A percentile compares a stretch with the other conserved stretches of the same genome.
phyloP scores from a whole-genome alignment of 1,140 invertebrate genomes.

The Diabrotica virgifera region DNA sequence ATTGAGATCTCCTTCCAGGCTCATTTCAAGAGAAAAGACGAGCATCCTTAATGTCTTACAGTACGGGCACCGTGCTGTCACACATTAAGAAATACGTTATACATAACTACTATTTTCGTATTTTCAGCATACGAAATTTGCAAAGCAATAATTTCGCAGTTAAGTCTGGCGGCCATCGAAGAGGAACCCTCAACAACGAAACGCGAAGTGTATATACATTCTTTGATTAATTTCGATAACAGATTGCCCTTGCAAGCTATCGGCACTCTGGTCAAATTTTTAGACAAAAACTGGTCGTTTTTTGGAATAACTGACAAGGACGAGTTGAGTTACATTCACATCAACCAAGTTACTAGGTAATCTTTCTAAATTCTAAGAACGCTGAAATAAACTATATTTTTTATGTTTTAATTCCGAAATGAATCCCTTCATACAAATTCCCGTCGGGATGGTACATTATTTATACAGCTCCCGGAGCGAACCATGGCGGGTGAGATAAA shows the following conservation, averaged over 20 bases:
- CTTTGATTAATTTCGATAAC: slow-evolving; percentile 66
- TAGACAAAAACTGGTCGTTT: slow-evolving; percentile 67
- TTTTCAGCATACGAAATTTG: slow-evolving; percentile 59
- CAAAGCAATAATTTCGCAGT: slow-evolving; percentile 57
- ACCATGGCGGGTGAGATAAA: too few species aligned
- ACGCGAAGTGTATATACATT: slow-evolving; percentile 62
- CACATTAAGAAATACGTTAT: too few species aligned
- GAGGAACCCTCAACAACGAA: slow-evolving; percentile 57
- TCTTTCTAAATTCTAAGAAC: slow-evolving; percentile 30
- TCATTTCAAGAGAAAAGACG: too few species aligned
- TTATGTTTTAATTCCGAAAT: not conserved
- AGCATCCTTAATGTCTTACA: too few species aligned
- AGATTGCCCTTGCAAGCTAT: slow-evolving; percentile 65
- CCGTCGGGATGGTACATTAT: too few species aligned
- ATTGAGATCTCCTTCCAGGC: too few species aligned
- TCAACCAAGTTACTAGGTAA: slow-evolving; percentile 66
- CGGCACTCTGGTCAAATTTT: slow-evolving; percentile 69
- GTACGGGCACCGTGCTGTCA: too few species aligned
- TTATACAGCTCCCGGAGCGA: too few species aligned
- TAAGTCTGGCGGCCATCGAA: slow-evolving; percentile 62
- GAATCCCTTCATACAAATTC: too few species aligned
- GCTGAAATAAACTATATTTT: too few species aligned
- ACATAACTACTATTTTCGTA: slow-evolving; percentile 6
- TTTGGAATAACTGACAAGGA: slow-evolving; percentile 54
- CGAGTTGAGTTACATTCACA: slow-evolving; percentile 56